A percentile compares a stretch with the other conserved stretches of the same genome.
These are phyloP conservation scores for Darevskia mixta DNA, from an alignment of 2,797 vertebrate species.

Conservation along the genomic window DNA sequence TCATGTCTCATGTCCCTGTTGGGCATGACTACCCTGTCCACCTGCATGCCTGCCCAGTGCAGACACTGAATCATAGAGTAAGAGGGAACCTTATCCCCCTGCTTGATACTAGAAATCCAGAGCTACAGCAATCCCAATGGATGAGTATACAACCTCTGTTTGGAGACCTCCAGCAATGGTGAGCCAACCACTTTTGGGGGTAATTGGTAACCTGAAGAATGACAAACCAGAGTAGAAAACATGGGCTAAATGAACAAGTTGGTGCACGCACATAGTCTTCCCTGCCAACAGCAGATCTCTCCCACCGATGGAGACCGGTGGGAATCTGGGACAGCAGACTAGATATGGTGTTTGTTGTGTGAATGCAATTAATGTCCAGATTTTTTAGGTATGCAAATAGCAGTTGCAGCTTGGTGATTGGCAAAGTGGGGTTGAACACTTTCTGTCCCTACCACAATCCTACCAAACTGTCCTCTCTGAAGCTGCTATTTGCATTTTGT, in stretches of 20 bases:
- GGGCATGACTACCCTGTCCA: too few species aligned
- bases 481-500: constrained; percentile 3
- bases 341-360: background rate
- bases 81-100: background rate
- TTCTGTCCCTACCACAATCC: background rate
- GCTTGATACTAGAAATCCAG: too few species aligned
- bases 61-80: too few species aligned
- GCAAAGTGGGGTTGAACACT: background rate
- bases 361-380: background rate
- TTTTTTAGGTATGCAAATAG: background rate
- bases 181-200: background rate
- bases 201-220: background rate
- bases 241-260: background rate
- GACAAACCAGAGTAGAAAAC: background rate
- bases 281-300: too few species aligned
- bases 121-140: background rate
- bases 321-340: background rate
- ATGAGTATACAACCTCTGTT: background rate
- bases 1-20: too few species aligned
- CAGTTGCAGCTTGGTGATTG: background rate
- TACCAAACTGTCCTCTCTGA: background rate
- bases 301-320: too few species aligned
- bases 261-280: too few species aligned
- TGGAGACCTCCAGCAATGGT: background rate
- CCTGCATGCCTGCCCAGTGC: too few species aligned